Conservation (phyloP, 2,797 vertebrate genomes). For the Enteromius radiatus region DNA sequence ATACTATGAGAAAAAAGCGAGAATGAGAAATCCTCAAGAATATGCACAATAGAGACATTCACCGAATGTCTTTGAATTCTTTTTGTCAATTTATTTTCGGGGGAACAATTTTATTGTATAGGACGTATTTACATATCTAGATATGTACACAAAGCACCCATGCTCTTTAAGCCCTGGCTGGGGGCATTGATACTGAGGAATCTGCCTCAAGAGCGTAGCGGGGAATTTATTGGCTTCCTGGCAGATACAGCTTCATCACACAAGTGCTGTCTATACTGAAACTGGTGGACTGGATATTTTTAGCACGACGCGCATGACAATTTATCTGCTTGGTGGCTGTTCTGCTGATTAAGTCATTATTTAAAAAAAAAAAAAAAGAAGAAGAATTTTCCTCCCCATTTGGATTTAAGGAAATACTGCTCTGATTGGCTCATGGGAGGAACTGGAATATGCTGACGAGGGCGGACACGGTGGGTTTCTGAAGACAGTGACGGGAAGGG, state of each 20-base stretch:
- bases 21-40: slow-evolving; percentile 75
- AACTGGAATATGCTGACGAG: slow-evolving; percentile 67
- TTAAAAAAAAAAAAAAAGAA: slow-evolving; percentile 62
- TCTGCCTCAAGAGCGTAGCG: slow-evolving; percentile 81
- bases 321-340: slow-evolving; percentile 99
- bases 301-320: slow-evolving; percentile 99
- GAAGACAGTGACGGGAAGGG: slow-evolving; percentile 50
- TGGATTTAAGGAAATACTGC: slow-evolving; percentile 87
- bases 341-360: slow-evolving; percentile 99
- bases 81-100: slow-evolving; percentile 89
- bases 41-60: slow-evolving; percentile 98
- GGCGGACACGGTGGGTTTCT: slow-evolving; percentile 69
- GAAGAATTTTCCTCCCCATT: slow-evolving; percentile 89
- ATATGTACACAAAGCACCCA: slow-evolving; percentile 97
- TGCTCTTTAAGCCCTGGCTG: slow-evolving; percentile 90
- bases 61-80: slow-evolving; percentile 89
- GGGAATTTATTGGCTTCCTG: slow-evolving; percentile 79
- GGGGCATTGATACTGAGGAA: slow-evolving; percentile 81
- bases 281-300: slow-evolving; percentile 95
- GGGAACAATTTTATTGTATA: slow-evolving; percentile 96
- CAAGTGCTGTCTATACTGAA: slow-evolving; percentile 93
- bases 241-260: slow-evolving; percentile 93
- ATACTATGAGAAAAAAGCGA: slow-evolving; percentile 56
- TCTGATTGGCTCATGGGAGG: slow-evolving; percentile 85
- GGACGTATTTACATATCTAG: slow-evolving; percentile 96